Base-by-base conservation (phyloP, 2,797 vertebrate genomes). In the Peromyscus nudipes region DNA sequence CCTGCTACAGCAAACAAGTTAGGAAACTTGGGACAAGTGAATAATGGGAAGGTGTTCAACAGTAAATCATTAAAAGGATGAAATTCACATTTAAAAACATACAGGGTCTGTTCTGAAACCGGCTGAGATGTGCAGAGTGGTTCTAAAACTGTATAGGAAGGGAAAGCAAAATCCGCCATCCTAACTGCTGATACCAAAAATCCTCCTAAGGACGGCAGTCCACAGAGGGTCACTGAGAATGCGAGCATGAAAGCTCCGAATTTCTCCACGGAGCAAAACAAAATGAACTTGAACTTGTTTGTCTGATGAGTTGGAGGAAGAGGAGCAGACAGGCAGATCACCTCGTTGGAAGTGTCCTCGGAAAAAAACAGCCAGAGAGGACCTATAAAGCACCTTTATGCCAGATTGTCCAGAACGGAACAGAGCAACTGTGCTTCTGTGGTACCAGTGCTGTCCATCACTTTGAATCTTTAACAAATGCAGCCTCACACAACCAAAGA, bases 31-130 rank as follows among this genome's bases (percentile, higher is more conserved):
- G 57, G 92, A 40, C 6, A 4, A 4, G 2, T 25, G 27, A 43
- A 84, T 60, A 34, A 10, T 2, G 7, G 9, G 7, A 60, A 90
- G 60, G 52, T 81, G 79, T 82, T 82, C 82, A 92, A 40, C 67
- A 90, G 23, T 52, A 34, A n/a, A 87, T 93, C 83, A 55, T 8
- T 34, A 81, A 80, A 23, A 81, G 76, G 64, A 87, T 31, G 86
- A 90, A 92, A 79, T 85, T 87, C 29, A 81, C 34, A 12, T 60
- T 92, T 88, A 87, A 79, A 90, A 96, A 79, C n/a, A 77, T 6
- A 0, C 1, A 19, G 77, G 92, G 40, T 46, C 79, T 67, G 43
- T 55, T 65, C 60, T 83, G 76, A 84, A 87, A 71, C n/a, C 49
- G 34, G 60, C 31, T 14, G 27, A 65, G 25, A n/a, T 73, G 5